Percentiles rank a stretch among this genome's conserved stretches.
phyloP scores from a whole-genome alignment of 2,797 vertebrate genomes.

The Bovichtus diacanthus region DNA sequence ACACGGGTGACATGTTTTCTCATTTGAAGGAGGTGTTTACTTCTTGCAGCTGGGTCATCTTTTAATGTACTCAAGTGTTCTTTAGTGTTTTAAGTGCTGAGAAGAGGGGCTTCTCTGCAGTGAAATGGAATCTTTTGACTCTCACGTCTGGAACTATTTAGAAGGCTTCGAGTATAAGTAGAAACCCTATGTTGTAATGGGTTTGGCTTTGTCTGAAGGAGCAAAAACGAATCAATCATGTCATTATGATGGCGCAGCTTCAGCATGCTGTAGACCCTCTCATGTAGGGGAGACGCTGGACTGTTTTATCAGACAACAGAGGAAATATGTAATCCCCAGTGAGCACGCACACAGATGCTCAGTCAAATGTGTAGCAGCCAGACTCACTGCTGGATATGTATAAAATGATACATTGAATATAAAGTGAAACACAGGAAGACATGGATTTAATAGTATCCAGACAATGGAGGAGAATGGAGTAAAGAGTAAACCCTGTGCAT shows the following conservation, averaged over 20 bases:
- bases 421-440: slow-evolving; percentile 7
- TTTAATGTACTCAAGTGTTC: slow-evolving; percentile 4
- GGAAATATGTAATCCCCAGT: slow-evolving; percentile 53
- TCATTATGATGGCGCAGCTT: slow-evolving; percentile 26
- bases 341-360: slow-evolving; percentile 37
- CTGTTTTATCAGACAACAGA: slow-evolving; percentile 51
- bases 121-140: slow-evolving; percentile 31
- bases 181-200: slow-evolving; percentile 50
- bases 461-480: neutral
- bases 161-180: slow-evolving; percentile 21
- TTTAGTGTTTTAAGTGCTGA: slow-evolving; percentile 3
- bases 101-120: neutral
- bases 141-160: slow-evolving; percentile 59
- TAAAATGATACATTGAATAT: slow-evolving; percentile 29
- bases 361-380: slow-evolving; percentile 7
- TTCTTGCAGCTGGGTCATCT: slow-evolving; percentile 42
- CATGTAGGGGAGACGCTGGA: slow-evolving; percentile 8
- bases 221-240: slow-evolving; percentile 14
- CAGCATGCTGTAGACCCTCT: slow-evolving; percentile 29
- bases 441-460: neutral
- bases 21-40: slow-evolving; percentile 26
- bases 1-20: slow-evolving; percentile 12
- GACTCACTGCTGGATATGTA: slow-evolving; percentile 13
- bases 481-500: neutral
- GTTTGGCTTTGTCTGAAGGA: slow-evolving; percentile 39